A percentile compares a stretch with the other conserved stretches of the same genome.
phyloP scores from a whole-genome alignment of 30 jellyfish, hydroid and myxozoan species.

The Aurelia coerulea region DNA sequence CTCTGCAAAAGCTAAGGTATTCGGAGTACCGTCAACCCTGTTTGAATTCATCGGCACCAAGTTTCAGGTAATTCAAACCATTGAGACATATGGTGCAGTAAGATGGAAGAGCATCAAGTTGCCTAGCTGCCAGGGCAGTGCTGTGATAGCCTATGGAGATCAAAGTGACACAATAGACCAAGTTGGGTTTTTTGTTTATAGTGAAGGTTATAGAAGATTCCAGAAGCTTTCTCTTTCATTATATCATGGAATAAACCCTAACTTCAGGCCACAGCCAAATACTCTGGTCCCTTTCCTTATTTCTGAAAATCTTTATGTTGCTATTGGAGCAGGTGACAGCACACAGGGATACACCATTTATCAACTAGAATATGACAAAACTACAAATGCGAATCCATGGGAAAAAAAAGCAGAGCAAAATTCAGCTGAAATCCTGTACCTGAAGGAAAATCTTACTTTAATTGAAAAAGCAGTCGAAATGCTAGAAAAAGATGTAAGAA shows the following conservation, averaged over 20 bases:
- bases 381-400: slow-evolving; percentile 56
- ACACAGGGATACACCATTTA: slow-evolving; percentile 46
- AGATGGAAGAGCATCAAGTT: slow-evolving; percentile 65
- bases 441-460: slow-evolving; percentile 24
- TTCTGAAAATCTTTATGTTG: slow-evolving; percentile 41
- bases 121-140: slow-evolving; percentile 71
- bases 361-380: slow-evolving; percentile 47
- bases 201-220: slow-evolving; percentile 57
- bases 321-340: slow-evolving; percentile 64
- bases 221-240: slow-evolving; percentile 62
- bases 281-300: slow-evolving; percentile 66
- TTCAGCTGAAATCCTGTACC: neutral
- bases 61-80: slow-evolving; percentile 33
- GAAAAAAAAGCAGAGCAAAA: slow-evolving; percentile 50
- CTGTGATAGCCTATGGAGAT: slow-evolving; percentile 65
- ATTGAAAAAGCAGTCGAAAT: neutral
- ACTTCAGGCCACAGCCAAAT: slow-evolving; percentile 68
- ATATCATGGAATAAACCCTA: slow-evolving; percentile 5
- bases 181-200: slow-evolving; percentile 64
- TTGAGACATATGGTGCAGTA: slow-evolving; percentile 69
- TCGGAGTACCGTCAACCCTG: slow-evolving; percentile 56
- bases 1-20: slow-evolving; percentile 6
- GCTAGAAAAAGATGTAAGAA: slow-evolving; percentile 9
- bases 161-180: slow-evolving; percentile 76
- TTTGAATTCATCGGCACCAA: slow-evolving; percentile 44